Evolutionary conservation across 2,888 invertebrate genomes (phyloP), one percentile per base, ranked within the genome.

Genomic region (Luperina testacea): DNA sequence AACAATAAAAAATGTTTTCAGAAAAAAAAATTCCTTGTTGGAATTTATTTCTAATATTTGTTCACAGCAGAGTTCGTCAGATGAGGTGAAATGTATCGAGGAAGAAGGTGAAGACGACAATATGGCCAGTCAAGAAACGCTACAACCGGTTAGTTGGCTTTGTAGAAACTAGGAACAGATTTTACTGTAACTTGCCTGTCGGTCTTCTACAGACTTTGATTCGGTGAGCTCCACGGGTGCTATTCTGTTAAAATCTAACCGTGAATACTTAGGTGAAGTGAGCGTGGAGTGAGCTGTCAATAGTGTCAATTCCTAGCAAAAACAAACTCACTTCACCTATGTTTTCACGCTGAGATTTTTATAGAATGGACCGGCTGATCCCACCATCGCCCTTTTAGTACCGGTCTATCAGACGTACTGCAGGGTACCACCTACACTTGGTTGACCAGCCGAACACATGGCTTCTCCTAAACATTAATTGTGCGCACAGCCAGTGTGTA

Each of bases 31-130:
- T 51, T 32, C 32, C 24, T 53, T 38, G 51, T 53, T 53, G 11
- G 53, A 53, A 51, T 75, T 63, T 11, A 51, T 24, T 51, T 51
- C 24, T 32, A 24, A 59, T 38, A 20, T 61, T 65, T 83, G 61
- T 75, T 72, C 75, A 67, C 80, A 86, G 85, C 93, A 98, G 97
- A 97, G 97, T 90, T 97, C 97, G 20, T 97, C 98, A 20, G 98
- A 98, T 81, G 97, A 97, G 84, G 97, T 98, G 24, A 97, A 97
- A 69, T 97, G 98, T 86, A 98, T 98, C 83, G 98, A 98, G 78
- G 98, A 98, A 91, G 98, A 98, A 92, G 97, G 95, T n/a, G 98
- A 98, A 91, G 97, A 97, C 24, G 96, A 97, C 84, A 96, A 96
- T 76, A 96, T 95, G 95, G 96, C 97, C 24, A 97, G 97, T 82